Base-by-base conservation (phyloP, 2,113 vertebrate genomes). In the Passer montanus region DNA sequence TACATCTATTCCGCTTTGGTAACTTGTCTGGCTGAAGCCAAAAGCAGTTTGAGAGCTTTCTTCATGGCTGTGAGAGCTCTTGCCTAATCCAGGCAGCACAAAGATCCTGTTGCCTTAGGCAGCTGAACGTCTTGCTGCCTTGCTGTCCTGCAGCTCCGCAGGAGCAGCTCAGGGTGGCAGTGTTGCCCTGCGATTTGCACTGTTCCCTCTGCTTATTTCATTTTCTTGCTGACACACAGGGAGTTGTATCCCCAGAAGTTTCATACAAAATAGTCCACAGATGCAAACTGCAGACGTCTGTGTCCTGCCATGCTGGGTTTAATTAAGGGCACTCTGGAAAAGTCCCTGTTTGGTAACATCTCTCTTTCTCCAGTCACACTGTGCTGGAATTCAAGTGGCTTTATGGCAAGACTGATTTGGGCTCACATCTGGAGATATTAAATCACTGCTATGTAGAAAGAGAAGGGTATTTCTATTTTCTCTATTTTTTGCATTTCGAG, bases 131-230 rank as follows among this genome's bases (percentile, higher is more conserved):
- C 31, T 74, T 11, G 13, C 59, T 43, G 66, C 37, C 41, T 74
- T 52, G 35, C 56, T 30, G n/a, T 3, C 33, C 60, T 94, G 93
- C 85, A 67, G 7, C 76, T 95, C 81, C 0, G 0, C 81, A 58
- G 80, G 53, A 92, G 19, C 27, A 68, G 70, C 97, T 93, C 89
- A 89, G 68, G 97, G 90, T 91, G 97, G 97, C 97, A 87, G 86
- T 97, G 96, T 95, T 95, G 94, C 86, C 70, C 59, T 63, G 68
- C 52, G 69, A 31, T 78, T 95, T 64, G 73, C 60, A 5, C 43
- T 0, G 0, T 11, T 84, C 50, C 14, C 33, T 15, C 26, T 0
- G 13, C 23, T 37, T 49, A 33, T 68, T 84, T 79, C 33, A 17
- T 66, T 96, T 95, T 66, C 62, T 75, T 66, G 82, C 84, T 85